Evolutionary conservation across 2,113 vertebrate species (phyloP), one percentile per base, ranked within the genome.

Genomic region (Fukomys damarensis): DNA sequence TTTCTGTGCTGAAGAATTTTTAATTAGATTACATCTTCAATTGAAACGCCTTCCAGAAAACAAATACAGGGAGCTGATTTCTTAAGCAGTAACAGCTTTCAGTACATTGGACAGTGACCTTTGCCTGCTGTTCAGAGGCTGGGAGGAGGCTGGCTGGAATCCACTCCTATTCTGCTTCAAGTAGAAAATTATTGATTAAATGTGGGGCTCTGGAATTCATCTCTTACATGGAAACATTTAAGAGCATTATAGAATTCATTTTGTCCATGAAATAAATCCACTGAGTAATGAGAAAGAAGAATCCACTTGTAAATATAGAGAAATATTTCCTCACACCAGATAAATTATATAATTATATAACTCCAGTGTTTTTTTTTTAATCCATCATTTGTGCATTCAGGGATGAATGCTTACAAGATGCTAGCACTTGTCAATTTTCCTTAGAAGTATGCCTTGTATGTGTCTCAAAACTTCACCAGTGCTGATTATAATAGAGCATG

Each of bases 271-370:
- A 89, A 86, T 82, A 93, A 68, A 38, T 35, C 94, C 91, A 70
- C 46, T 93, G 58, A 93, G 93, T 54, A 92, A n/a, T 1, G 3
- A 91, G 80, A 85, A 61, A 93, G 79, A 58, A 95, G 79, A 77
- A 96, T 54, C 26, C 65, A 85, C 12, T 88, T 68, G 91, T 58
- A 70, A 93, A 91, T 17, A 28, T 10, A 32, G 58, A n/a, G 80
- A 95, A 97, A 97, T 87, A 49, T 77, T 96, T 96, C 94, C 93
- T 96, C 86, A 76, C 49, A 96, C 35, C 68, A 93, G 61, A 97
- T 97, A 82, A 97, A 98, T 97, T 97, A 98, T 98, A n/a, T n/a
- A n/a, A n/a, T n/a, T n/a, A n/a, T n/a, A 8, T 88, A 91, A 95
- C 74, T 52, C 91, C 86, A 59, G 72, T 56, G 68, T 68, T 65